Evolutionary conservation across 2,797 vertebrate genomes (phyloP), one percentile per base, ranked within the genome.

Genomic region (Acridotheres tristis): DNA sequence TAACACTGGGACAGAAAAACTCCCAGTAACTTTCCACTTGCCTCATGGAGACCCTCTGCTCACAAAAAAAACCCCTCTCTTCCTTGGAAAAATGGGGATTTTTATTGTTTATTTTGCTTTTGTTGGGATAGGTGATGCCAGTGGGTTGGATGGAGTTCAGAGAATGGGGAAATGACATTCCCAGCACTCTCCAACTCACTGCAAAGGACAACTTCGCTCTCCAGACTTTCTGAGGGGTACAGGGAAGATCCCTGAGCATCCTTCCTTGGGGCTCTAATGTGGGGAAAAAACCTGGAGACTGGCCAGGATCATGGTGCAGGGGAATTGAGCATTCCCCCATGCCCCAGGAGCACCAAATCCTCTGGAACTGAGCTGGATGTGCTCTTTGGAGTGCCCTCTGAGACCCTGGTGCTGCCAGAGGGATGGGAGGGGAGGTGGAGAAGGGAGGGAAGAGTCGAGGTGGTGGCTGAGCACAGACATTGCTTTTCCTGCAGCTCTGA

Each of bases 1-100:
- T 58, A 48, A 61, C 27, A 43, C 55, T 40, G 54, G 69, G 69
- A 34, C 51, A 66, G 30, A 81, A 72, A n/a, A 84, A 11, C 36
- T 90, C 43, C 62, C 38, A 48, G 77, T 73, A 83, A 61, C 76
- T 96, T 96, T 95, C 87, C 55, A 34, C 40, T 92, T 54, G 68
- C 85, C 54, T 94, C 32, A 1, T 15, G 30, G 71, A 93, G 78
- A 89, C 92, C 89, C 88, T 80, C 45, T 79, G 67, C 59, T 87
- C 47, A 27, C 63, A n/a, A 40, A 72, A 73, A 73, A 47, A 25
- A 23, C 36, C 36, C 0, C 0, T 6, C 5, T 40, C 10, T 50
- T 88, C 32, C 21, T 42, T 63, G 21, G 45, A 66, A 32, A 72
- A 77, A 5, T 16, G 5, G 3, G 0, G 0, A 0, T 1, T 16